Conservation (phyloP, 2,888 invertebrate species). For the Lissonota sp. region DNA sequence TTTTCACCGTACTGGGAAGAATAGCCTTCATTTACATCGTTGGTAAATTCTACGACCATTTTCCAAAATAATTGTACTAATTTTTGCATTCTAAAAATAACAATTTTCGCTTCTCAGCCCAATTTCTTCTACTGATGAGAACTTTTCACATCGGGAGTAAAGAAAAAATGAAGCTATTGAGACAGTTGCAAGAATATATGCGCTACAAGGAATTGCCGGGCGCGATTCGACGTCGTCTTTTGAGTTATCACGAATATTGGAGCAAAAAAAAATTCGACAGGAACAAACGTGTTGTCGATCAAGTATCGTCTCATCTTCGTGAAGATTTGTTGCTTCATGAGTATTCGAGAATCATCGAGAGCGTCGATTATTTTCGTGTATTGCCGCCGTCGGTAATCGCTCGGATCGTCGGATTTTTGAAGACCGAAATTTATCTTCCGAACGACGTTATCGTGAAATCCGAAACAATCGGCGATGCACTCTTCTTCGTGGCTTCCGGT, state of each 20-base stretch:
- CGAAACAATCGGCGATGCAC: conserved; percentile 77
- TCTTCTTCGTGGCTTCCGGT: conserved; percentile 83
- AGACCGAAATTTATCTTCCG: conserved; percentile 80
- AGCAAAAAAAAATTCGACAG: conserved; percentile 82
- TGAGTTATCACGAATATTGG: conserved; percentile 81
- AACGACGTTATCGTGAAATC: conserved; percentile 82
- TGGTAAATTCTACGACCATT: conserved; percentile 65
- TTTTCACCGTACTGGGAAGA: conserved; percentile 75
- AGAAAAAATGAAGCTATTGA: conserved; percentile 71
- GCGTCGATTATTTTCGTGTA: conserved; percentile 80
- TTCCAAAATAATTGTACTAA: not conserved
- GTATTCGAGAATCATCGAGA: conserved; percentile 78
- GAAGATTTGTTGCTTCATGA: conserved; percentile 82
- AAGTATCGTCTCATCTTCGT: conserved; percentile 80
- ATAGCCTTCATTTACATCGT: conserved; percentile 77
- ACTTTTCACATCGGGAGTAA: conserved; percentile 72
- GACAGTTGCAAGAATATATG: conserved; percentile 83
- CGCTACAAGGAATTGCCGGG: conserved; percentile 83
- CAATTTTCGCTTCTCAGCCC: conserved; percentile 64
- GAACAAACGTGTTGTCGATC: conserved; percentile 80
- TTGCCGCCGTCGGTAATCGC: conserved; percentile 78
- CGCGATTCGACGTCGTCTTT: conserved; percentile 78
- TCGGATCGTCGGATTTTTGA: conserved; percentile 76
- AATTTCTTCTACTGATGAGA: conserved; percentile 73
- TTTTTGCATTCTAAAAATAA: conserved; percentile 2